Conservation (phyloP, 2,888 invertebrate species). For the Lepidochitona cinerea region DNA sequence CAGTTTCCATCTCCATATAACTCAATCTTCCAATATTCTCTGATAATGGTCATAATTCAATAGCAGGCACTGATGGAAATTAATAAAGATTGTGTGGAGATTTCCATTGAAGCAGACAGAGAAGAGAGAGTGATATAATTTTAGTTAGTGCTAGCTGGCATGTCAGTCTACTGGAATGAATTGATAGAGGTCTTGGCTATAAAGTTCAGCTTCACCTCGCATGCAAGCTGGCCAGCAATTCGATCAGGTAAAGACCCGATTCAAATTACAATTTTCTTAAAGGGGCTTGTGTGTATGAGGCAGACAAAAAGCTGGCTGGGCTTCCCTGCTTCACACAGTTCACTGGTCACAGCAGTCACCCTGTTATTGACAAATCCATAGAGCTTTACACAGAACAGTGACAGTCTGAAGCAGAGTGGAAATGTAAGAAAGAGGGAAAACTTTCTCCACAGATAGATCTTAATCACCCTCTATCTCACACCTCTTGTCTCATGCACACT, state of each 20-base stretch:
- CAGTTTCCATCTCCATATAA: background rate
- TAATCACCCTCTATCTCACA: too few species aligned
- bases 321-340: background rate
- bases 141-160: background rate
- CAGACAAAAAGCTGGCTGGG: background rate
- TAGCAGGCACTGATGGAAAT: slow-evolving; percentile 2
- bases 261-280: background rate
- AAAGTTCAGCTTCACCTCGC: background rate
- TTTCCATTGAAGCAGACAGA: background rate
- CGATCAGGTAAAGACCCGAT: background rate
- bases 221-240: background rate
- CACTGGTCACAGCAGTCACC: background rate
- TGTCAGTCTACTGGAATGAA: background rate
- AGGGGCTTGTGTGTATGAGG: background rate
- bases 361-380: background rate
- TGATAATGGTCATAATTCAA: slow-evolving; percentile 1
- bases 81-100: background rate
- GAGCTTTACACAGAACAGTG: background rate
- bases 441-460: too few species aligned
- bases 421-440: too few species aligned
- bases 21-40: background rate
- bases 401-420: too few species aligned
- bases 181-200: background rate
- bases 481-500: too few species aligned
- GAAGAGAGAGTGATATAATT: slow-evolving; percentile 1